A percentile compares a stretch with the other conserved stretches of the same genome.
phyloP scores from a whole-genome alignment of 2,113 vertebrate genomes.

The Odocoileus virginianus region DNA sequence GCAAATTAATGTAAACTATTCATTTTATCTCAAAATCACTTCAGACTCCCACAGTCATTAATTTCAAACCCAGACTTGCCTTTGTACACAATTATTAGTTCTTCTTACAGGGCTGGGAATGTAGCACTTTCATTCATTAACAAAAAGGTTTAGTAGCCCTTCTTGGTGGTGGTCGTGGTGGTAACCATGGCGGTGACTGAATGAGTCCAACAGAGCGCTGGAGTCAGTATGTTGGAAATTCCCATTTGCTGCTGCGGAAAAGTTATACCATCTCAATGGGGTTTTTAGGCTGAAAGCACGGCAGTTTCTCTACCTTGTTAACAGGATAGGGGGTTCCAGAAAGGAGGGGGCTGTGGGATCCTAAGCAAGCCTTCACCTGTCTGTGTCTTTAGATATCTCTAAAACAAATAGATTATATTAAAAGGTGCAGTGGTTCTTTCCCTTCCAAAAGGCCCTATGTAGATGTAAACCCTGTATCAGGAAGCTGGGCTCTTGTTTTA shows the following conservation, averaged over 20 bases:
- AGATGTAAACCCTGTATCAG: neutral
- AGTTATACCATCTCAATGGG: neutral
- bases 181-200: neutral
- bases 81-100: slow-evolving; percentile 1
- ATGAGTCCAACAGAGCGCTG: rapidly evolving
- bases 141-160: neutral
- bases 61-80: slow-evolving; percentile 56
- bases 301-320: neutral
- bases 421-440: neutral
- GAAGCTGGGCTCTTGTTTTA: neutral
- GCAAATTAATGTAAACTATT: slow-evolving; percentile 20
- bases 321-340: neutral
- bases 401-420: neutral
- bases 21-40: slow-evolving; percentile 50
- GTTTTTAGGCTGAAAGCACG: neutral
- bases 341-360: neutral
- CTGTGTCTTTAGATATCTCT: neutral
- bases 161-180: neutral
- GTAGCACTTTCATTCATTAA: neutral
- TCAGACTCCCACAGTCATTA: slow-evolving; percentile 40
- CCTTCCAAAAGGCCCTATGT: neutral
- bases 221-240: too few species aligned
- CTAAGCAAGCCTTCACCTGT: neutral
- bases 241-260: neutral
- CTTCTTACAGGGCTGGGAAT: neutral